A percentile compares a stretch with the other conserved stretches of the same genome.
Conservation (phyloP, 2,113 vertebrate genomes). For the Cardinalis cardinalis region DNA sequence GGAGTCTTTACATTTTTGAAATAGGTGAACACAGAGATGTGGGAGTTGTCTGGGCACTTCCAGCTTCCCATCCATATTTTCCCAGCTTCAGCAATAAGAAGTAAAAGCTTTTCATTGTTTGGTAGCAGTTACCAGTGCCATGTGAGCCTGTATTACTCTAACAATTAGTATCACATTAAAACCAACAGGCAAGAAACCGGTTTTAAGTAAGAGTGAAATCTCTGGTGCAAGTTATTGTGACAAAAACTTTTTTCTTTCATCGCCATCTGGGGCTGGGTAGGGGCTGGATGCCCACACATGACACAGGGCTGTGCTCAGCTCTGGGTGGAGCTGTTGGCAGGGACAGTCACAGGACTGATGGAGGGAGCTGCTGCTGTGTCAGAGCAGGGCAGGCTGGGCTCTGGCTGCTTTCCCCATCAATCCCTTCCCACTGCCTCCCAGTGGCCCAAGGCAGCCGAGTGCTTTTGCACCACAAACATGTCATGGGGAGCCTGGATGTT, state of each 20-base stretch:
- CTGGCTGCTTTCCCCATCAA: not conserved
- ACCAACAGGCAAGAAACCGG: not conserved
- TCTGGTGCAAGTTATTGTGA: not conserved
- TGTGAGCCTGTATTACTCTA: not conserved
- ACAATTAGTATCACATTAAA: not conserved
- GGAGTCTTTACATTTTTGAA: not conserved
- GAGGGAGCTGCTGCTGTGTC: not conserved
- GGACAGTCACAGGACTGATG: fast-evolving
- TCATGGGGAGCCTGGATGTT: no score
- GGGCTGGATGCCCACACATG: not conserved
- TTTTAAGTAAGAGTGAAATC: not conserved
- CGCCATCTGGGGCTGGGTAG: not conserved
- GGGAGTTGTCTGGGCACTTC: not conserved
- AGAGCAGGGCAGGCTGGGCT: not conserved
- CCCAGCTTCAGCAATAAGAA: not conserved
- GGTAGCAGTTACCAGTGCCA: not conserved
- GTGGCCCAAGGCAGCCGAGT: no score
- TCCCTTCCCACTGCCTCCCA: no score
- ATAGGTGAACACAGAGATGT: not conserved
- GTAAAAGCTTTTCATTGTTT: not conserved
- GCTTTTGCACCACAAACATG: not conserved
- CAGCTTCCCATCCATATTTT: not conserved
- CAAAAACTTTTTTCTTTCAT: not conserved
- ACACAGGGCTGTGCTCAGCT: not conserved
- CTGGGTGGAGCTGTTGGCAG: not conserved